phyloP scores from a whole-genome alignment of 2,797 vertebrate species.

The Perodicticus potto region DNA sequence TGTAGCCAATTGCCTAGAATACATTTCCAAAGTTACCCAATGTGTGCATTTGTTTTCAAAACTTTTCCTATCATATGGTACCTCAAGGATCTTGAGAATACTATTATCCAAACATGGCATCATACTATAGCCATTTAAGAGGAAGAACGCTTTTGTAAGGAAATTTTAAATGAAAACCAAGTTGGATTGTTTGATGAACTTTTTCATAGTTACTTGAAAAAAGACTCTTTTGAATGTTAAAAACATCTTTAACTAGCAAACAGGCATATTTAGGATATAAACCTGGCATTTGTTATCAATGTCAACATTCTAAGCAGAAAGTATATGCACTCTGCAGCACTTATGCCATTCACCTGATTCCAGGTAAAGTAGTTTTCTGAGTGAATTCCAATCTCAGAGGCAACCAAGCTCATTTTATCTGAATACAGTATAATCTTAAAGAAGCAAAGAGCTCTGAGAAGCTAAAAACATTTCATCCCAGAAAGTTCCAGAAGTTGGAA shows the following conservation, averaged over 20 bases:
- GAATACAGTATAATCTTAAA: not conserved
- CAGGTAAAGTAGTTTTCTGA: slow-evolving; percentile 36
- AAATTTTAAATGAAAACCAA: slow-evolving; percentile 49
- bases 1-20: not conserved
- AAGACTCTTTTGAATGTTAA: not conserved
- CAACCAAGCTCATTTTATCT: slow-evolving; percentile 15
- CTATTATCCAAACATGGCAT: slow-evolving; percentile 27
- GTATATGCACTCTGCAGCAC: not conserved
- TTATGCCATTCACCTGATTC: not conserved
- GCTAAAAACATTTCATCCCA: slow-evolving; percentile 54
- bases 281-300: not conserved
- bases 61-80: not conserved
- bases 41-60: not conserved
- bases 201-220: not conserved
- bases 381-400: slow-evolving; percentile 32
- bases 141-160: slow-evolving; percentile 20
- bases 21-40: slow-evolving; percentile 46
- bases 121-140: not conserved
- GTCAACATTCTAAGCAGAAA: not conserved
- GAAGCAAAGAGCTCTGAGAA: slow-evolving; percentile 35
- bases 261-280: slow-evolving; percentile 8
- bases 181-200: slow-evolving; percentile 21
- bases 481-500: slow-evolving; percentile 12
- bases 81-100: slow-evolving; percentile 35
- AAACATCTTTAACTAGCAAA: not conserved